Conservation (phyloP, 2,797 vertebrate genomes). For the Tadarida brasiliensis region DNA sequence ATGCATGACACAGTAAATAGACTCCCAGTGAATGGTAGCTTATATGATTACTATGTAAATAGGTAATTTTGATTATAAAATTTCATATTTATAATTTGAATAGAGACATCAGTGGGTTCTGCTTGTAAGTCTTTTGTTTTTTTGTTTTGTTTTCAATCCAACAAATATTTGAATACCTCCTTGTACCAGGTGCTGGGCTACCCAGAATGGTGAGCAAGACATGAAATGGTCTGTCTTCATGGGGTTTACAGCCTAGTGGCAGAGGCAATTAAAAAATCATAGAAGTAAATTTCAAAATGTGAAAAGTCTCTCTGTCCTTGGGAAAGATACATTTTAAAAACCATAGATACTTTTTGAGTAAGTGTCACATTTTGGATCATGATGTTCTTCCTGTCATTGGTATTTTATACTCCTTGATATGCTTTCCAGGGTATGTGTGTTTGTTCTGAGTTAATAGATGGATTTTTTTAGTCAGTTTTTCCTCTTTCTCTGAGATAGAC, state of each 20-base stretch:
- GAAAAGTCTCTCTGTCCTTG: not conserved
- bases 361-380: slow-evolving; percentile 52
- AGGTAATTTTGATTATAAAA: slow-evolving; percentile 55
- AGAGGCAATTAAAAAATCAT: not conserved
- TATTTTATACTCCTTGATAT: not conserved
- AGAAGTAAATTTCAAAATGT: not conserved
- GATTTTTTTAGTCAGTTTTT: not conserved
- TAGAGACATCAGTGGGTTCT: not conserved
- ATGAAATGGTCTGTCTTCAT: not conserved
- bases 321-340: slow-evolving; percentile 43
- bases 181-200: not conserved
- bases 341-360: not conserved
- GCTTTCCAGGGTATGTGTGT: not conserved
- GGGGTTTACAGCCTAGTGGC: not conserved
- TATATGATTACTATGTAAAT: slow-evolving; percentile 23
- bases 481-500: not conserved
- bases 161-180: slow-evolving; percentile 6
- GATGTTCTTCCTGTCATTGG: not conserved
- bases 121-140: not conserved
- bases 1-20: not conserved
- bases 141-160: not conserved
- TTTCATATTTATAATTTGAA: slow-evolving; percentile 41
- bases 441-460: not conserved
- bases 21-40: not conserved
- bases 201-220: not conserved